Percentiles rank a stretch among this genome's conserved stretches.
Conservation (phyloP, 2,797 vertebrate genomes). For the Acropternis orthonyx region DNA sequence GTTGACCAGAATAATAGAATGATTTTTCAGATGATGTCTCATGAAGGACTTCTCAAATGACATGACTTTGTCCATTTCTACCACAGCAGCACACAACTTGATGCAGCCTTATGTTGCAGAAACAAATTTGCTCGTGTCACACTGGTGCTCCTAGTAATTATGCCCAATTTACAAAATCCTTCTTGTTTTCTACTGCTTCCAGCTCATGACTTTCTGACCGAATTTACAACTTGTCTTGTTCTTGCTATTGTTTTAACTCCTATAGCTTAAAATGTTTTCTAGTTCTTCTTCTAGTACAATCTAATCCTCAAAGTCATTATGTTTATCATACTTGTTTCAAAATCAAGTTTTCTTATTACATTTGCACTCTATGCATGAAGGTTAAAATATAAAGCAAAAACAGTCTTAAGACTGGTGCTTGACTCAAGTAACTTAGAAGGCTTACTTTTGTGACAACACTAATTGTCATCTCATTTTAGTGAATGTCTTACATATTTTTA, state of each 20-base stretch:
- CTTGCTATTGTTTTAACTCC: background rate
- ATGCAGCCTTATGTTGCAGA: background rate
- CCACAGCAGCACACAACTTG: background rate
- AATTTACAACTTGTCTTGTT: background rate
- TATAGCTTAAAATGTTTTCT: background rate
- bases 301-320: background rate
- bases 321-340: background rate
- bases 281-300: background rate
- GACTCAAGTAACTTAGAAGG: background rate
- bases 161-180: background rate
- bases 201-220: background rate
- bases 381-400: background rate
- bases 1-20: background rate
- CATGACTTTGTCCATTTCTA: background rate
- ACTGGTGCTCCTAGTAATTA: background rate
- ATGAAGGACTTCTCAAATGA: background rate
- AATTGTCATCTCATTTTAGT: background rate
- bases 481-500: background rate
- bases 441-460: background rate
- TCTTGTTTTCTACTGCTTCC: background rate
- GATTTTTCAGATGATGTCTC: background rate
- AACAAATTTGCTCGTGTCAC: background rate
- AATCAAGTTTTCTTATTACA: background rate
- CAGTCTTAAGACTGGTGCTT: background rate
- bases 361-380: background rate